Evolutionary conservation across 2,113 vertebrate genomes (phyloP).

Genomic region (Oreochromis tanganicae): DNA sequence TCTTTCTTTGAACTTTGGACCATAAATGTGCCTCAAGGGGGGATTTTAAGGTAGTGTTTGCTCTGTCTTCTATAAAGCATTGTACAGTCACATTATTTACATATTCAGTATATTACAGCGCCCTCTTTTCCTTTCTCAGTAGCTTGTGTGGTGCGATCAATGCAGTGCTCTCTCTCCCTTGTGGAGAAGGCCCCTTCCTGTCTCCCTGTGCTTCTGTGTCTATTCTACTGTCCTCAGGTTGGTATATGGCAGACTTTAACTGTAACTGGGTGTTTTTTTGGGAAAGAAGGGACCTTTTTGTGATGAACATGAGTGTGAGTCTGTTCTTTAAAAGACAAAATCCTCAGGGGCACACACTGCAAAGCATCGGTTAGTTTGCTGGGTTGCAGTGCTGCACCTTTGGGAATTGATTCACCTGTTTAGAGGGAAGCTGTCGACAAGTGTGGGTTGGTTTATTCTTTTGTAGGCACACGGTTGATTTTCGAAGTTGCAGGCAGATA

Average conservation of each 20-base stretch:
- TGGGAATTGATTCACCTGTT: constrained; percentile 1
- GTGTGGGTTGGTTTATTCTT: constrained; percentile 31
- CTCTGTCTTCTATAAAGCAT: constrained; percentile 65
- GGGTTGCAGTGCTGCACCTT: constrained; percentile 25
- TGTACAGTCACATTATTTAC: constrained; percentile 79
- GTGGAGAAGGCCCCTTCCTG: constrained; percentile 25
- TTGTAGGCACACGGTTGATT: constrained; percentile 61
- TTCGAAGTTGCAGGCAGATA: constrained; percentile 52
- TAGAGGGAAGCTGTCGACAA: background rate
- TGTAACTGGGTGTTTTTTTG: constrained; percentile 15
- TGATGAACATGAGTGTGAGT: background rate
- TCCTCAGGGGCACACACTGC: background rate
- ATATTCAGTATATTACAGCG: constrained; percentile 73
- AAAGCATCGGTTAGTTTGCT: background rate
- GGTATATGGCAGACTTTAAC: constrained; percentile 19
- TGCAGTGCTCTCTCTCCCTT: constrained; percentile 55
- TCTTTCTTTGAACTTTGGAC: constrained; percentile 7
- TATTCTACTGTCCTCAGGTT: constrained; percentile 8
- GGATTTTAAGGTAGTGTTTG: constrained; percentile 42
- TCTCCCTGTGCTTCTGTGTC: constrained; percentile 54
- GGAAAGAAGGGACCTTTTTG: constrained; percentile 13
- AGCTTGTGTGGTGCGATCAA: constrained; percentile 63
- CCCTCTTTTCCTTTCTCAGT: constrained; percentile 66
- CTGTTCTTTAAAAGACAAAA: background rate
- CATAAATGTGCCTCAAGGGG: constrained; percentile 25